These are phyloP conservation scores for Polietes domitor DNA, from an alignment of 2,888 invertebrate genomes.

Conservation along the genomic window DNA sequence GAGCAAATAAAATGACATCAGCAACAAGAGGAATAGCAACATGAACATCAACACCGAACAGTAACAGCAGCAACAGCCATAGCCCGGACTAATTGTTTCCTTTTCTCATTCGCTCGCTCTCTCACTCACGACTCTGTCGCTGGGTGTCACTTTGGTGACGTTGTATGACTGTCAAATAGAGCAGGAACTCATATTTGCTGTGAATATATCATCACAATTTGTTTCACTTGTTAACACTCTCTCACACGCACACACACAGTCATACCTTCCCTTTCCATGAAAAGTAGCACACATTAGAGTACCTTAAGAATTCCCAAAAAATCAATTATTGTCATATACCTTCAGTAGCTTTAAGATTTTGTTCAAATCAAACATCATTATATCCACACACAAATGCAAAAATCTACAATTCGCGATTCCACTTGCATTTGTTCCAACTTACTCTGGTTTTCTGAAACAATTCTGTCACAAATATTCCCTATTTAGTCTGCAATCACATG, in stretches of 20 bases:
- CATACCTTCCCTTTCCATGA: not conserved
- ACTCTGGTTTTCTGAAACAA: too few species aligned
- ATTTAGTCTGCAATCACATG: too few species aligned
- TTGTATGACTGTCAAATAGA: constrained; percentile 20
- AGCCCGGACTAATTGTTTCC: constrained; percentile 37
- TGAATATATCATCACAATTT: constrained; percentile 24
- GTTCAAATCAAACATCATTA: too few species aligned
- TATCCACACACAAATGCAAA: too few species aligned
- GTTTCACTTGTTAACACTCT: constrained; percentile 8
- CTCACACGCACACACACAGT: not conserved
- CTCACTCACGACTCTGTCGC: constrained; percentile 2
- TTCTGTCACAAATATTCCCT: too few species aligned
- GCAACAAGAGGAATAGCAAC: not conserved
- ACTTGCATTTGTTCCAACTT: too few species aligned
- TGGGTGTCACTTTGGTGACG: constrained; percentile 14
- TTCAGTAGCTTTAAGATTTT: too few species aligned
- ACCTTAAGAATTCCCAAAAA: too few species aligned
- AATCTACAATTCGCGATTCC: too few species aligned
- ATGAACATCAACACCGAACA: not conserved
- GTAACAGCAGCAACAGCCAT: not conserved
- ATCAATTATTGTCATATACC: too few species aligned
- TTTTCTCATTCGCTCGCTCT: not conserved
- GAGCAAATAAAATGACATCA: constrained; percentile 4
- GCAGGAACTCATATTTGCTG: constrained; percentile 29
- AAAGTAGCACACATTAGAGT: not conserved